These are phyloP conservation scores for Sakesphorus luctuosus DNA, from an alignment of 2,113 vertebrate species.

Conservation along the genomic window DNA sequence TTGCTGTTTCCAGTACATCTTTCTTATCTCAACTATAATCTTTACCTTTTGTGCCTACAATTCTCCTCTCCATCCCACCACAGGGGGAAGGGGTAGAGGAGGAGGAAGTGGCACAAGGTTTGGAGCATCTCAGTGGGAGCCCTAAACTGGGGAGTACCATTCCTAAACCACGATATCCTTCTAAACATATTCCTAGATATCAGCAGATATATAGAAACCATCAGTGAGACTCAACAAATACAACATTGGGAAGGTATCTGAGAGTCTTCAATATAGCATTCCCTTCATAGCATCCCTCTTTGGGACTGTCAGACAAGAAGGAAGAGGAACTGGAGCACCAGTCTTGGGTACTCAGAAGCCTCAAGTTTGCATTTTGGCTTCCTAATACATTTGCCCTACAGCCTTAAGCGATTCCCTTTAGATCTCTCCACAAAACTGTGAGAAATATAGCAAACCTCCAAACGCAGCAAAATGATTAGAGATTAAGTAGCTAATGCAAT, in stretches of 20 bases:
- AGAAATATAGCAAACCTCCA: neutral
- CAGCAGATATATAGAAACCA: neutral
- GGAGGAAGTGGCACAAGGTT: fast-evolving
- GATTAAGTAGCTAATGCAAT: neutral
- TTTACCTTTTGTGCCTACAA: neutral
- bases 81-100: neutral
- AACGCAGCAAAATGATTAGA: neutral
- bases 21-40: neutral
- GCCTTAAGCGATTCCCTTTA: neutral
- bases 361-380: neutral
- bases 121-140: neutral
- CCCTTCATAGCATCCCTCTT: neutral
- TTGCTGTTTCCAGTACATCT: neutral
- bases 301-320: neutral
- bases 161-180: neutral
- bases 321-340: neutral
- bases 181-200: neutral
- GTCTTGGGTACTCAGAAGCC: neutral
- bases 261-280: neutral
- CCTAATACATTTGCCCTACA: neutral
- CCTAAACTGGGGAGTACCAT: neutral
- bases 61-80: neutral
- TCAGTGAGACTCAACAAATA: neutral
- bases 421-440: neutral
- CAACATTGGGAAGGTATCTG: neutral